phyloP scores from a whole-genome alignment of 2,797 vertebrate species.

The Anisognathus igniventris region DNA sequence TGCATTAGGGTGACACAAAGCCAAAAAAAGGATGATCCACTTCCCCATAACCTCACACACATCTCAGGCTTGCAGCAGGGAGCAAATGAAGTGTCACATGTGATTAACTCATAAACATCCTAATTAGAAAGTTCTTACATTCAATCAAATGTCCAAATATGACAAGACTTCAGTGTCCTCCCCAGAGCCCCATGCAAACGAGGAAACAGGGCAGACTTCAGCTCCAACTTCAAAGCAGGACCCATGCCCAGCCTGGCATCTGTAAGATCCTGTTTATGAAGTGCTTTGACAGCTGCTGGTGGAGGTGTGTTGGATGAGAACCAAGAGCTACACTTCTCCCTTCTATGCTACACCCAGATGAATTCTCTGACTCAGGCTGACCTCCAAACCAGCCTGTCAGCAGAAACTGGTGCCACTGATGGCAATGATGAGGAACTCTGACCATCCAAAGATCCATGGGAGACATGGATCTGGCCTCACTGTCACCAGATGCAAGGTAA shows the following conservation, averaged over 20 bases:
- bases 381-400: background rate
- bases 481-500: background rate
- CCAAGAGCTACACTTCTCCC: background rate
- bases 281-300: background rate
- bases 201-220: background rate
- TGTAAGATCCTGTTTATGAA: background rate
- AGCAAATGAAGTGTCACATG: background rate
- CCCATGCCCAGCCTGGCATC: background rate
- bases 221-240: background rate
- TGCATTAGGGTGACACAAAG: conserved; percentile 53
- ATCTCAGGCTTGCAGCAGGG: background rate
- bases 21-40: conserved; percentile 63
- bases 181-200: accelerated
- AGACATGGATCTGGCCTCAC: background rate
- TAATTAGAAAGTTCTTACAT: background rate
- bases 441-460: accelerated
- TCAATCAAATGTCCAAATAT: background rate
- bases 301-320: background rate
- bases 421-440: background rate
- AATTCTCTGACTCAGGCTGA: background rate
- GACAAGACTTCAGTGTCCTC: background rate
- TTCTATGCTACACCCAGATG: accelerated
- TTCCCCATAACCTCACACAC: conserved; percentile 31
- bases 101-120: conserved; percentile 14
- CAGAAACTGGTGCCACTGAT: accelerated